Evolutionary conservation across 2,113 vertebrate species (phyloP), one percentile per base, ranked within the genome.

Genomic region (Cavia aperea): DNA sequence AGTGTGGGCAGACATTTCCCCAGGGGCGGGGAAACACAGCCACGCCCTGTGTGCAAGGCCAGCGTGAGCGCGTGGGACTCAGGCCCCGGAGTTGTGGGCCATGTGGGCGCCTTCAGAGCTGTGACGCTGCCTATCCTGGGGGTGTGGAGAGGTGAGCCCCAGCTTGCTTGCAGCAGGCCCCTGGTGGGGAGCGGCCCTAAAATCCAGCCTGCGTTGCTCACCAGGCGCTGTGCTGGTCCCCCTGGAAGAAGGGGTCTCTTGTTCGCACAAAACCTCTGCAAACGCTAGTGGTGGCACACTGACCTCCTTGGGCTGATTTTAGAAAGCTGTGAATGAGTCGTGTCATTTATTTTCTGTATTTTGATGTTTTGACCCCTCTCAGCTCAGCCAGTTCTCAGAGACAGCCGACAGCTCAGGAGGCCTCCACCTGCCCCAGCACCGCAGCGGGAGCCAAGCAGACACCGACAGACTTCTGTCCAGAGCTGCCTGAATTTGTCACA

Each of bases 41-140:
- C n/a, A 51, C 24, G 2, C 13, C 62, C 16, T 46, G 23, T 13
- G 24, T 46, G 23, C 7, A 5, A 68, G 46, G 11, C 2, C 15
- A 14, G 65, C 0, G 0, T 0, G 14, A 60, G 18, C 31, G 23
- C 5, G 4, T 2, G 14, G 4, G 65, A 75, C 24, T 56, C 46
- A 8, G 9, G 49, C n/a, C 0, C 1, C 31, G 16, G 73, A 54
- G 11, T 23, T 49, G 2, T 46, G 39, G 68, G 77, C n/a, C 43
- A 56, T 14, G 23, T 0, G 63, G 54, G 23, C 6, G 0, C 9
- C 4, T 26, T 29, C 62, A 54, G 94, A 66, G 49, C 14, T 12
- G n/a, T 10, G 1, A 18, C 21, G 18, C 7, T 10, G 3, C 63
- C 81, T 33, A 4, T 43, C 12, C 66, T 4, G 1, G 18, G 36